Base-by-base conservation (phyloP, 2,888 invertebrate species). In the Amphipoea lucens region DNA sequence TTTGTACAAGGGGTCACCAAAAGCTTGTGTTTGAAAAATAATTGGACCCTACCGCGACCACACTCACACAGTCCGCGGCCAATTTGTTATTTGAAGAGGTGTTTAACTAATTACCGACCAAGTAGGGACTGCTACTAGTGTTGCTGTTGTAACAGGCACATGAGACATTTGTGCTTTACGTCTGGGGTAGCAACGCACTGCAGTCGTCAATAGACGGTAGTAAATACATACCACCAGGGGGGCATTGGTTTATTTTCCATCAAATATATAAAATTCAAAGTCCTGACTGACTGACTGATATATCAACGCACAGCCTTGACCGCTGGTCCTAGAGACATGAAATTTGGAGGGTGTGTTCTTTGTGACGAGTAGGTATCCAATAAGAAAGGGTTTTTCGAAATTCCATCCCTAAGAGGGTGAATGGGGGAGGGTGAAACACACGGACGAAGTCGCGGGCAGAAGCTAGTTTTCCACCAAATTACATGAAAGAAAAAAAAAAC, bases 1-100 rank as follows among this genome's bases (percentile, higher is more conserved):
- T 45, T 65, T 36, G 40, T 3, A 42, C 6, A 20, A 45, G 20
- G 48, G 4, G 23, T 20, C 48, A 42, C 23, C n/a, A 42, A n/a
- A 57, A 54, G 23, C 36, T 45, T 74, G 51, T 14, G 17, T 4
- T 45, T 45, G n/a, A 51, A 74, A 79, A 45, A 62, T 68, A 62
- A 81, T 68, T 54, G 17, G 9, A 17, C 60, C 2, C 7, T 23
- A 71, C 54, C 71, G n/a, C 51, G n/a, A 66, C 51, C 66, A 29
- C 63, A 65, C 17, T 42, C 4, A 3, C 40, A 40, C 40, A 48
- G 6, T 42, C 23, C 62, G 1, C 14, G 2, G 6, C 23, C 12
- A 69, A 14, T 77, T 42, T 29, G 17, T 40, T 54, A 17, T 54
- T 57, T 40, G 0, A 17, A 45, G 17, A 29, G 20, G 29, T 23